These are phyloP conservation scores for Oryzias javanicus DNA, from an alignment of 2,113 vertebrate species.

Conservation along the genomic window DNA sequence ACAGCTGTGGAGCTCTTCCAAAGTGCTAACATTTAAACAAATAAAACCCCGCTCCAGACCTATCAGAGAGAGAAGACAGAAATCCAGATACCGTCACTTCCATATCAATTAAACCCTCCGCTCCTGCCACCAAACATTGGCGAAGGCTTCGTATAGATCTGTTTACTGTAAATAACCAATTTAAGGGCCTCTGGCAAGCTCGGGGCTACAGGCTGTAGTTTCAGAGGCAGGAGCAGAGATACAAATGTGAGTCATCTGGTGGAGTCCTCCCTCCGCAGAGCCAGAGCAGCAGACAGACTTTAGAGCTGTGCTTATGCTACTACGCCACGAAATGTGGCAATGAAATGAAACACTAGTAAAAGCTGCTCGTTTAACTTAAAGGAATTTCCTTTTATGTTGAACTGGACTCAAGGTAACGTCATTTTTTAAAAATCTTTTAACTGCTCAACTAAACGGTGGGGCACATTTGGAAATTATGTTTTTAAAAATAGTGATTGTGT, in stretches of 20 bases:
- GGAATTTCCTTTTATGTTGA: constrained; percentile 37
- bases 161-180: constrained; percentile 73
- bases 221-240: constrained; percentile 46
- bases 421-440: no score
- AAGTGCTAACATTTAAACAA: constrained; percentile 75
- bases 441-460: no score
- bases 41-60: constrained; percentile 65
- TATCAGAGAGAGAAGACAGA: constrained; percentile 48
- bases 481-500: no score
- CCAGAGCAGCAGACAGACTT: constrained; percentile 42
- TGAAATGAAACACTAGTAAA: constrained; percentile 43
- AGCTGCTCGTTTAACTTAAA: constrained; percentile 43
- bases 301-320: constrained; percentile 32
- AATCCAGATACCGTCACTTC: constrained; percentile 63
- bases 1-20: constrained; percentile 72
- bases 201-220: constrained; percentile 54
- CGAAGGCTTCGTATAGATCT: constrained; percentile 48
- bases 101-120: constrained; percentile 51
- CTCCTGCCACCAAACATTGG: constrained; percentile 55
- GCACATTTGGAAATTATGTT: no score
- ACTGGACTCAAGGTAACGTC: constrained; percentile 28
- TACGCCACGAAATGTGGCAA: constrained; percentile 37
- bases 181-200: constrained; percentile 65
- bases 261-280: constrained; percentile 56
- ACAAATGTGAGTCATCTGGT: constrained; percentile 70